phyloP scores from a whole-genome alignment of 2,888 invertebrate genomes.

The Sesia apiformis region DNA sequence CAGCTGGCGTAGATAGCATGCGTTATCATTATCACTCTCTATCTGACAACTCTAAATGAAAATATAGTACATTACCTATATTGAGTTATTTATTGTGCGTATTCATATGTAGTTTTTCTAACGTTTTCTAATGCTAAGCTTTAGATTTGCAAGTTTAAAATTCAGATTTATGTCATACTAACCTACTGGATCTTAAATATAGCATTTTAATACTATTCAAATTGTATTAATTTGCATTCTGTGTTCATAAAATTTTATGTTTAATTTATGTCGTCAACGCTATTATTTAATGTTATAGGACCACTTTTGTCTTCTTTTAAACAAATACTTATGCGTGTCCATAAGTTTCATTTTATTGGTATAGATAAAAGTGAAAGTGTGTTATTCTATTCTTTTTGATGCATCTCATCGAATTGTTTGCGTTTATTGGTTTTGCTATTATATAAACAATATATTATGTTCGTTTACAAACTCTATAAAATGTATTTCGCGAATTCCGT shows the following conservation, averaged over 20 bases:
- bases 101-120: too few relatives aligned
- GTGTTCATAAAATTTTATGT: conserved; percentile 13
- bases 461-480: too few relatives aligned
- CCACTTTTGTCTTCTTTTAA: conserved; percentile 32
- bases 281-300: conserved; percentile 22
- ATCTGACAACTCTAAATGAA: background rate
- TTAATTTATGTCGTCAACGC: conserved; percentile 6
- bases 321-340: conserved; percentile 1
- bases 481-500: too few relatives aligned
- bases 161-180: too few relatives aligned
- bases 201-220: background rate
- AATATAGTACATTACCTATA: too few relatives aligned
- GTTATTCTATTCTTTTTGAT: conserved; percentile 6
- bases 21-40: conserved; percentile 24
- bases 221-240: conserved; percentile 16
- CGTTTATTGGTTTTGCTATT: background rate
- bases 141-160: too few relatives aligned
- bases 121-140: too few relatives aligned
- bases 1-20: conserved; percentile 43
- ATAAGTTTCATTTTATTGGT: conserved; percentile 7
- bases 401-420: background rate
- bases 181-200: too few relatives aligned
- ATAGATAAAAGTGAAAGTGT: conserved; percentile 34
- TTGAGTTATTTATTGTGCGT: too few relatives aligned
- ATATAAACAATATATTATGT: too few relatives aligned